Percentiles rank a stretch among this genome's conserved stretches.
Conservation (phyloP, 2,888 invertebrate genomes). For the Willowsia nigromaculata region DNA sequence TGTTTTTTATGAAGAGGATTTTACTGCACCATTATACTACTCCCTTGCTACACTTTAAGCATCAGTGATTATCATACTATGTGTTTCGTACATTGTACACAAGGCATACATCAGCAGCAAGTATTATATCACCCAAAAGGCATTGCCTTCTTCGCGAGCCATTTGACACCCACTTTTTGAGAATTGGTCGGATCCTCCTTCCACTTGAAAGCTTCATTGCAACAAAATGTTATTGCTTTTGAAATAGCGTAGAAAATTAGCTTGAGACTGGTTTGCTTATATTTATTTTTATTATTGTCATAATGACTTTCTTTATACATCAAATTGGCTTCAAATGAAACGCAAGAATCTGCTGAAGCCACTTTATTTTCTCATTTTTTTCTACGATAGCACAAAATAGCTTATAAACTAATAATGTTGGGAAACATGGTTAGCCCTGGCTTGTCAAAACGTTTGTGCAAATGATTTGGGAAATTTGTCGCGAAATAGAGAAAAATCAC, state of each 20-base stretch:
- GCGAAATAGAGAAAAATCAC: slow-evolving; percentile 64
- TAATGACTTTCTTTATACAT: slow-evolving; percentile 18
- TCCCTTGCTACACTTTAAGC: slow-evolving; percentile 61
- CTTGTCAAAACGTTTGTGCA: slow-evolving; percentile 51
- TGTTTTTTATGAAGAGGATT: slow-evolving; percentile 19
- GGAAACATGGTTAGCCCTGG: background rate
- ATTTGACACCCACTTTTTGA: slow-evolving; percentile 69
- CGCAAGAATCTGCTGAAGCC: background rate
- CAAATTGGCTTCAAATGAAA: slow-evolving; percentile 26
- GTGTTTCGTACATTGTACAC: background rate
- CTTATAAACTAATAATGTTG: background rate
- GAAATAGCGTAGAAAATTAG: slow-evolving; percentile 3
- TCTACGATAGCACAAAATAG: background rate
- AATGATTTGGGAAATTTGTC: slow-evolving; percentile 58
- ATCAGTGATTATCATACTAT: slow-evolving; percentile 38
- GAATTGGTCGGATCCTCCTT: slow-evolving; percentile 63
- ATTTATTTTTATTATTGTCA: slow-evolving; percentile 4
- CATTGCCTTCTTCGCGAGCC: slow-evolving; percentile 60
- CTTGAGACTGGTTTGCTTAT: slow-evolving; percentile 7
- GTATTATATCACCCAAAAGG: slow-evolving; percentile 4
- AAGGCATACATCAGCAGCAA: background rate
- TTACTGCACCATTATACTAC: slow-evolving; percentile 57
- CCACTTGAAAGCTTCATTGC: slow-evolving; percentile 51
- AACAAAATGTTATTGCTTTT: slow-evolving; percentile 71
- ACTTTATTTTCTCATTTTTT: slow-evolving; percentile 29